These are phyloP conservation scores for Octonoba sinensis DNA, from an alignment of 2,888 invertebrate species.

Conservation along the genomic window DNA sequence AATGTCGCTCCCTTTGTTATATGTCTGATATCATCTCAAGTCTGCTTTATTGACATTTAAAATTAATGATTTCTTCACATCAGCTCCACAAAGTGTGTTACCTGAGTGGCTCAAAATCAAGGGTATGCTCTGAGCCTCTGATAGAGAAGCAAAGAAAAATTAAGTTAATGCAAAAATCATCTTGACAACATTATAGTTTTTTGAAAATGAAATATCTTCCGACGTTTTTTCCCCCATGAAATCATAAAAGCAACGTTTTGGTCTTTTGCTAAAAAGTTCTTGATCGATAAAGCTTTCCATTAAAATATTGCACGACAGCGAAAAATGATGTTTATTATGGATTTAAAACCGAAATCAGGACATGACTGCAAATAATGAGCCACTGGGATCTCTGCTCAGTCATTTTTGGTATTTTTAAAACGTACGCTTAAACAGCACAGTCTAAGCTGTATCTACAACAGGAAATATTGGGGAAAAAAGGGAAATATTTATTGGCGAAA, in stretches of 20 bases:
- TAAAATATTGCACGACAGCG: not conserved
- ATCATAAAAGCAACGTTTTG: too few relatives aligned
- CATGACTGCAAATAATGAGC: not conserved
- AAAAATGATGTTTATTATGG: conserved; percentile 21
- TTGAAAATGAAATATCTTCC: too few relatives aligned
- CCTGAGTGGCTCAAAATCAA: conserved; percentile 17
- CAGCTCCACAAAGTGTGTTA: not conserved
- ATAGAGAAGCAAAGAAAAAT: not conserved
- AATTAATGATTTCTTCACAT: conserved; percentile 26
- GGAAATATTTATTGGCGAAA: too few relatives aligned
- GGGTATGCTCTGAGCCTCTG: not conserved
- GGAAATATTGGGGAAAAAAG: too few relatives aligned
- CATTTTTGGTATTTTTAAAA: too few relatives aligned
- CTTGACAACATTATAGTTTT: not conserved
- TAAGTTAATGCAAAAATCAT: conserved; percentile 4
- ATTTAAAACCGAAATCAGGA: conserved; percentile 14
- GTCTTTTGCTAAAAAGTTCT: too few relatives aligned
- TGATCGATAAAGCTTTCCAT: conserved; percentile 22
- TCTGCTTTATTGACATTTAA: conserved; percentile 37
- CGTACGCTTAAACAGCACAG: too few relatives aligned
- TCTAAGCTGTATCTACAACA: too few relatives aligned
- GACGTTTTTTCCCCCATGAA: too few relatives aligned
- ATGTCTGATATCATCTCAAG: conserved; percentile 13
- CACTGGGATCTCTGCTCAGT: too few relatives aligned
- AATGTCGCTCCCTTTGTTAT: conserved; percentile 6